Conservation (phyloP, 2,888 invertebrate species). For the Lochmaea capreae region DNA sequence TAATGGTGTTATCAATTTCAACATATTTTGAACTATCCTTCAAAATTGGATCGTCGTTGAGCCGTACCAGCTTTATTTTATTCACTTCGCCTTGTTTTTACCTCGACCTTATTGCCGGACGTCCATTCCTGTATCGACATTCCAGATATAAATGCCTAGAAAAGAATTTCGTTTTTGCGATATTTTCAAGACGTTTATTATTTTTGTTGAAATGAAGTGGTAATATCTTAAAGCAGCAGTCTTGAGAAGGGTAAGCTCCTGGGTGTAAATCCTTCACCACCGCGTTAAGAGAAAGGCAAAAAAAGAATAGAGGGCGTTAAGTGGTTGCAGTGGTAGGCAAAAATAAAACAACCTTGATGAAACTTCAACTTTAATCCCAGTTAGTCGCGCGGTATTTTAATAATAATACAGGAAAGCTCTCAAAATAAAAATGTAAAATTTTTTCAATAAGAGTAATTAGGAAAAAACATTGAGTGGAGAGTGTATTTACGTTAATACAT, state of each 20-base stretch:
- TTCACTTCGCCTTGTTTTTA: background rate
- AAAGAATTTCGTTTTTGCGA: slow-evolving; percentile 3
- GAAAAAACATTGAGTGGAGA: too few relatives aligned
- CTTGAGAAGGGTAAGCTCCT: slow-evolving; percentile 19
- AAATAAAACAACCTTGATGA: slow-evolving; percentile 14
- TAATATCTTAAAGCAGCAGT: slow-evolving; percentile 23
- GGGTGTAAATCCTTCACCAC: slow-evolving; percentile 22
- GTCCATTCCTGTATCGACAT: slow-evolving; percentile 1
- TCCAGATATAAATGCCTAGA: slow-evolving; percentile 3
- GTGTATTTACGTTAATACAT: too few relatives aligned
- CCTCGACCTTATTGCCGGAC: background rate
- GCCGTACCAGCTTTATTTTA: too few relatives aligned
- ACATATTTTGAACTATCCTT: background rate
- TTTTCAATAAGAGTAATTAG: too few relatives aligned
- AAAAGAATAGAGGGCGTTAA: slow-evolving; percentile 9
- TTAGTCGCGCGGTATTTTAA: background rate
- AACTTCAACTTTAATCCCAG: slow-evolving; percentile 3
- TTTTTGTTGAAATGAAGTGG: slow-evolving; percentile 22
- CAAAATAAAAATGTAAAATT: background rate
- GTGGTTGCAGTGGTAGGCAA: slow-evolving; percentile 16
- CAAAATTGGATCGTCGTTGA: background rate
- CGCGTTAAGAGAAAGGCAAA: slow-evolving; percentile 5
- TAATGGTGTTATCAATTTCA: background rate
- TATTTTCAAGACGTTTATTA: slow-evolving; percentile 19
- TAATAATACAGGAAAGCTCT: background rate